These are phyloP conservation scores for Ommatoiulus sabulosus DNA, from an alignment of 2,888 invertebrate species.

Conservation along the genomic window DNA sequence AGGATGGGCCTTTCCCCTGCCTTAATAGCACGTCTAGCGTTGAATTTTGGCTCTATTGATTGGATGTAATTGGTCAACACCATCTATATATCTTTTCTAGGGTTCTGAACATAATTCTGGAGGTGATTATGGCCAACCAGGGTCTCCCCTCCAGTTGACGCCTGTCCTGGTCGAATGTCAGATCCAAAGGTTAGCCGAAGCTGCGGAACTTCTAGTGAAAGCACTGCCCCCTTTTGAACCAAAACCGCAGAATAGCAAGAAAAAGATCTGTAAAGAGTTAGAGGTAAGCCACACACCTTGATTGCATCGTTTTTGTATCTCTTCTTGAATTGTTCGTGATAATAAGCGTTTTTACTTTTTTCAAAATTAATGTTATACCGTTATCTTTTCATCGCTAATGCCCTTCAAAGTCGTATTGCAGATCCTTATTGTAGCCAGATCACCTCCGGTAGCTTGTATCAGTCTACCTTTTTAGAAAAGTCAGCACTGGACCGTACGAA, in stretches of 20 bases:
- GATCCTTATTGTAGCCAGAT: constrained; percentile 23
- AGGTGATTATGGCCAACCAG: constrained; percentile 63
- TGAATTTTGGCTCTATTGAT: constrained; percentile 42
- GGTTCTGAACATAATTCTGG: constrained; percentile 58
- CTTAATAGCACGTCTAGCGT: background rate
- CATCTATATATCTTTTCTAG: constrained; percentile 55
- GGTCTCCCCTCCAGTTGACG: constrained; percentile 74
- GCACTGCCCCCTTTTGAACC: constrained; percentile 89
- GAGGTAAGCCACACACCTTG: constrained; percentile 72
- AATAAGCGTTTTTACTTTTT: background rate
- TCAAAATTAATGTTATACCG: background rate
- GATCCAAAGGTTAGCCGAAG: constrained; percentile 83
- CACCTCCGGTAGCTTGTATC: constrained; percentile 14
- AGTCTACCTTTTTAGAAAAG: background rate
- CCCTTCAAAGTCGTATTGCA: constrained; percentile 32
- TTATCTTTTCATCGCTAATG: background rate
- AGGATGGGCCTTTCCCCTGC: constrained; percentile 1
- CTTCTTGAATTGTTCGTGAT: background rate
- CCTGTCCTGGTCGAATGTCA: constrained; percentile 86
- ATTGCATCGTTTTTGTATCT: constrained; percentile 37
- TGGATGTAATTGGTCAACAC: constrained; percentile 47
- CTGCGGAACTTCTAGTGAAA: constrained; percentile 85
- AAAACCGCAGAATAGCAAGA: constrained; percentile 88
- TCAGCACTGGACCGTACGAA: background rate
- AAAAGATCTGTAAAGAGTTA: constrained; percentile 88